These are phyloP conservation scores for Psophia crepitans DNA, from an alignment of 2,113 vertebrate species.

Conservation along the genomic window DNA sequence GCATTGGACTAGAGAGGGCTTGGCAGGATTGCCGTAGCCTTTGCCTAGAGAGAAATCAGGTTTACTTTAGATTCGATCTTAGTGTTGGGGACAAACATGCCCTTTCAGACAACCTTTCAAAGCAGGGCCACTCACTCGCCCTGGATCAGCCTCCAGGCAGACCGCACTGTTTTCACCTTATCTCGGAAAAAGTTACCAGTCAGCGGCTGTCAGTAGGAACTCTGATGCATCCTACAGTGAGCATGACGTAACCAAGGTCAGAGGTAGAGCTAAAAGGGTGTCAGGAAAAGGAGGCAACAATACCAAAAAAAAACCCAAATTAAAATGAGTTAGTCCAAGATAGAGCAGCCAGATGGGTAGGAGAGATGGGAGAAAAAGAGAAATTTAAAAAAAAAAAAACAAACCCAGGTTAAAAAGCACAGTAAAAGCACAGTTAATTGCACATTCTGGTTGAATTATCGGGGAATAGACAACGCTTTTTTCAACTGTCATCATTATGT, in stretches of 20 bases:
- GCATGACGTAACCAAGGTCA: not conserved
- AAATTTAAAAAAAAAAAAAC: not conserved
- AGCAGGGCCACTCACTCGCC: slow-evolving; percentile 11
- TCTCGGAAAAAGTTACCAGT: not conserved
- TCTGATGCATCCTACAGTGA: not conserved
- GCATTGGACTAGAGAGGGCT: not conserved
- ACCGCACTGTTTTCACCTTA: not conserved
- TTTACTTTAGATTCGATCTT: slow-evolving; percentile 53
- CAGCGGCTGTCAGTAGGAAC: not conserved
- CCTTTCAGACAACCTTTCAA: slow-evolving; percentile 50
- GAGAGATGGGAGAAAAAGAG: not conserved
- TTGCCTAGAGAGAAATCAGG: slow-evolving; percentile 41
- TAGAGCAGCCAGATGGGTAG: not conserved
- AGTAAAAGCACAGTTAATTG: not conserved
- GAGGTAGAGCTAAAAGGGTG: not conserved
- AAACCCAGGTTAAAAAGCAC: not conserved
- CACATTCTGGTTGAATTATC: not conserved
- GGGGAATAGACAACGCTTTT: not conserved
- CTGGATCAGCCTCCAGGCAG: not conserved
- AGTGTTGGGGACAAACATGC: slow-evolving; percentile 54
- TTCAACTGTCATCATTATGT: not conserved
- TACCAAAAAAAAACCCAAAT: not conserved
- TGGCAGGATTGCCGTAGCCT: slow-evolving; percentile 30
- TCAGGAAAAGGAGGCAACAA: not conserved
- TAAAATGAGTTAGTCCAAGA: not conserved